Evolutionary conservation across 2,797 vertebrate species (phyloP), one percentile per base, ranked within the genome.

Genomic region (Phataginus tricuspis): DNA sequence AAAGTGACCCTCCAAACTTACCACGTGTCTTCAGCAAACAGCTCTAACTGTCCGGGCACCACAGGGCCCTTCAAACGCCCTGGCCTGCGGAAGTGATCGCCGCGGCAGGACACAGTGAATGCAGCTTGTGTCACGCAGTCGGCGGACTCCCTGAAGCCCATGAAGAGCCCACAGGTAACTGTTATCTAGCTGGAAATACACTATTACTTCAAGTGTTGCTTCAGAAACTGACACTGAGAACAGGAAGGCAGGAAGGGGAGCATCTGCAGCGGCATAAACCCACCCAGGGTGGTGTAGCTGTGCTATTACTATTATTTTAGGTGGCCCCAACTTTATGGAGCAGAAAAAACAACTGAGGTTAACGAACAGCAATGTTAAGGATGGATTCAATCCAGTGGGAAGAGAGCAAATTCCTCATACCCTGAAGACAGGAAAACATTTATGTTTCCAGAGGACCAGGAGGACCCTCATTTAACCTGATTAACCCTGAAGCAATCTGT

Each of bases 391-490:
- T 91, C 64, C 53, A 45, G 2, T 25, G 51, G 66, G 63, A 94
- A 91, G 34, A 83, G 9, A 45, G 27, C 51, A 78, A 92, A 71
- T 94, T 89, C 42, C 69, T 78, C 71, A 92, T 75, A 84, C 4
- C 12, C 23, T 51, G 74, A 89, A 49, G n/a, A 83, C 59, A 87
- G 31, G 37, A 15, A 80, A 79, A 61, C 29, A 77, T 34, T 57
- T 86, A 45, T 89, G 53, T 87, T 96, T 79, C 77, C 66, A 94
- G 19, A 90, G 57, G 53, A 95, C 86, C 19, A 94, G 34, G 31
- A 86, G 49, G 34, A 25, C 29, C 74, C 77, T 69, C 42, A 59
- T 71, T 92, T 84, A 90, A 88, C 37, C 18, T 68, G 14, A 63
- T 75, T 86, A 94, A 51, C 49, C 34, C 7, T 34, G 57, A 91